These are phyloP conservation scores for Lepus europaeus DNA, from an alignment of 2,113 vertebrate genomes.

Conservation along the genomic window DNA sequence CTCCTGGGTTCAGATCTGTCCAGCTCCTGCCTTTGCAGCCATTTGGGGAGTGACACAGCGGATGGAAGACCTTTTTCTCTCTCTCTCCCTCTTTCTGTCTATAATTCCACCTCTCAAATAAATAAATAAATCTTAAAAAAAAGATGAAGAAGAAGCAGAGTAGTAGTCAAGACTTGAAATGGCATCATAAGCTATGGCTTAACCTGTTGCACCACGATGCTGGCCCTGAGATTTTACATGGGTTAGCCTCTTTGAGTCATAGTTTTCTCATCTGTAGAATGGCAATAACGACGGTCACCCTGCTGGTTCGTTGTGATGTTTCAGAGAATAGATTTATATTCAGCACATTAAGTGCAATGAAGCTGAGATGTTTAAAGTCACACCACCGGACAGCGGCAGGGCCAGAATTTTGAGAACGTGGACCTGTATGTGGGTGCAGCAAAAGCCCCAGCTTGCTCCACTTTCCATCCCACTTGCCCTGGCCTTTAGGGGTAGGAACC, in stretches of 20 bases:
- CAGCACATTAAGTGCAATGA: neutral
- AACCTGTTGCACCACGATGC: too few relatives aligned
- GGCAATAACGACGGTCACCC: neutral
- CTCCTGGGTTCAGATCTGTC: too few relatives aligned
- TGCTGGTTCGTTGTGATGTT: neutral
- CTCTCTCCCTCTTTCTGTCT: too few relatives aligned
- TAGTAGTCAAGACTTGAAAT: too few relatives aligned
- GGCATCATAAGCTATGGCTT: too few relatives aligned
- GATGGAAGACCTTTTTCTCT: too few relatives aligned
- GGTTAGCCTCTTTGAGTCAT: neutral
- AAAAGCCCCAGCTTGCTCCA: neutral
- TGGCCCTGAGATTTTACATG: neutral
- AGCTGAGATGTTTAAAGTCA: neutral
- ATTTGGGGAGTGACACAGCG: too few relatives aligned
- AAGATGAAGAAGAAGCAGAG: too few relatives aligned
- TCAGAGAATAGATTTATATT: neutral
- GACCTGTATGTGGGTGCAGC: neutral
- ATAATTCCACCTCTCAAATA: too few relatives aligned
- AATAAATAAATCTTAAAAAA: too few relatives aligned
- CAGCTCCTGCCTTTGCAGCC: too few relatives aligned
- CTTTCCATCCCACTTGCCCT: neutral
- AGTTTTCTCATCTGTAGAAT: conserved; percentile 4
- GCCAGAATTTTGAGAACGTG: neutral
- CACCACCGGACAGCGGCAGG: neutral
- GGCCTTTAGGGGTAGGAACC: neutral